These are phyloP conservation scores for Pygoscelis adeliae DNA, from an alignment of 2,113 vertebrate genomes.

Conservation along the genomic window DNA sequence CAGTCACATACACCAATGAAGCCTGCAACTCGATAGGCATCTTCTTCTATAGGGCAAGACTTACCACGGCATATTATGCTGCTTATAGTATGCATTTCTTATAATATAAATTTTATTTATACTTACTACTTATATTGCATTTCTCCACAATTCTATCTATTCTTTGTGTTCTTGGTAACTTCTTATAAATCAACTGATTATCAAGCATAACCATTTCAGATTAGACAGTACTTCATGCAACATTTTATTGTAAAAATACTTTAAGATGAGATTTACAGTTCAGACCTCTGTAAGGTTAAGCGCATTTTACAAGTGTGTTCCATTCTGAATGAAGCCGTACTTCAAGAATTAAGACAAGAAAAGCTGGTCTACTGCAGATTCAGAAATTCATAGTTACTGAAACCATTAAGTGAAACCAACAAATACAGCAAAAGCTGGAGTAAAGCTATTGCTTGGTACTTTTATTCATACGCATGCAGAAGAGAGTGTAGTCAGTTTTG, in stretches of 20 bases:
- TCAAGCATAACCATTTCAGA: background rate
- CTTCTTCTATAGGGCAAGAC: background rate
- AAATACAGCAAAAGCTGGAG: slow-evolving; percentile 7
- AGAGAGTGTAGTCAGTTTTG: slow-evolving; percentile 24
- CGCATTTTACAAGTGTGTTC: background rate
- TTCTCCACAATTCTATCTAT: background rate
- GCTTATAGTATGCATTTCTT: background rate
- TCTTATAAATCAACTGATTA: background rate
- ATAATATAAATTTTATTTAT: background rate
- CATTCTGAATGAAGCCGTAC: background rate
- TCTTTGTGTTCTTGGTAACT: background rate
- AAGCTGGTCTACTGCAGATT: background rate
- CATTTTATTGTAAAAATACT: slow-evolving; percentile 70
- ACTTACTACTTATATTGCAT: background rate
- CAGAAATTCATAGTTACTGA: background rate
- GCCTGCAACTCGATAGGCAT: background rate
- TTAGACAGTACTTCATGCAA: background rate
- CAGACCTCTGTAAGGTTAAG: background rate
- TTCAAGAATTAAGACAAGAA: background rate
- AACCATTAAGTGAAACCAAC: slow-evolving; percentile 12
- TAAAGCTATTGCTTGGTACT: slow-evolving; percentile 25
- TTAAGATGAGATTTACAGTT: slow-evolving; percentile 6
- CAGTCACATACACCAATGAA: fast-evolving
- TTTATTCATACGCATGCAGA: slow-evolving; percentile 44
- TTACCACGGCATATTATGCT: no score